phyloP scores from a whole-genome alignment of 2,797 vertebrate genomes.

The Hippopotamyrus pictus region DNA sequence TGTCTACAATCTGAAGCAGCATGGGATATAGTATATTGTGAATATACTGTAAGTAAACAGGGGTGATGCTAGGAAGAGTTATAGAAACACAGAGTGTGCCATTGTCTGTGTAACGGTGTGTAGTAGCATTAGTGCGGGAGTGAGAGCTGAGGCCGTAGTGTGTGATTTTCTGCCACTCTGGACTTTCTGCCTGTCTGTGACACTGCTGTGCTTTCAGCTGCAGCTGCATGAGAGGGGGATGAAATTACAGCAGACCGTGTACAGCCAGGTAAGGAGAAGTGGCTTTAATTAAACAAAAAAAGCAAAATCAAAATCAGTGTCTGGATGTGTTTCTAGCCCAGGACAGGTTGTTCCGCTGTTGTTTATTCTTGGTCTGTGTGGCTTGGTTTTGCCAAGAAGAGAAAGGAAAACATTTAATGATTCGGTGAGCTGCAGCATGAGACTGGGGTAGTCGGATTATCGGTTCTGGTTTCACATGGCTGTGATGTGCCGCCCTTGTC shows the following conservation, averaged over 20 bases:
- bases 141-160: neutral
- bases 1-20: neutral
- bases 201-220: constrained; percentile 58
- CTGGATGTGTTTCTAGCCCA: neutral
- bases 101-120: neutral
- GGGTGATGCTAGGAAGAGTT: neutral
- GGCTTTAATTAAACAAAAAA: neutral
- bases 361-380: neutral
- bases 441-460: neutral
- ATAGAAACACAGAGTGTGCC: neutral
- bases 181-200: neutral
- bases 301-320: neutral
- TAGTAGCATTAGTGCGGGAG: neutral
- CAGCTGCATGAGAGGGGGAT: constrained; percentile 90
- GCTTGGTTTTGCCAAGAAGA: neutral
- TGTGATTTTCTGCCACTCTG: neutral
- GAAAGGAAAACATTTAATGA: neutral
- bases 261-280: constrained; percentile 72
- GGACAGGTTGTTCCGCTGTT: neutral
- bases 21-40: neutral
- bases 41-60: neutral
- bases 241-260: constrained; percentile 85
- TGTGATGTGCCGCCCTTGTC: constrained; percentile 13
- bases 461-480: neutral
- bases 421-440: neutral